These are phyloP conservation scores for Nibea coibor DNA, from an alignment of 2,113 vertebrate genomes.

Conservation along the genomic window DNA sequence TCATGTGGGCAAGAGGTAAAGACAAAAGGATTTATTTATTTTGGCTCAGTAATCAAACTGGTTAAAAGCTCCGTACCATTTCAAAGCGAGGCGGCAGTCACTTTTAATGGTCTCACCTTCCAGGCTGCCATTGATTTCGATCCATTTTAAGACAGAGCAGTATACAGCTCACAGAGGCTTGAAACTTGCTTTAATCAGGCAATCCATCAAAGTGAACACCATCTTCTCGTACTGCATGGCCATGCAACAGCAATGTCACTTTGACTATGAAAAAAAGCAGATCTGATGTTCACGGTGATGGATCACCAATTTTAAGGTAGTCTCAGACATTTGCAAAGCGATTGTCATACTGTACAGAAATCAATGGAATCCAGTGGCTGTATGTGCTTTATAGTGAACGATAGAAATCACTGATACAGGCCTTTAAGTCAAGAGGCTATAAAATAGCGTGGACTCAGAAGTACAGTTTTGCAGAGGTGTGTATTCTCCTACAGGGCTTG, in stretches of 20 bases:
- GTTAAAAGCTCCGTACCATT: background rate
- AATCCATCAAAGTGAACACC: slow-evolving; percentile 46
- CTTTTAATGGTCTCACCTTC: background rate
- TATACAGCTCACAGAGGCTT: background rate
- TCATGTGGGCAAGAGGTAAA: background rate
- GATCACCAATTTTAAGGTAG: slow-evolving; percentile 32
- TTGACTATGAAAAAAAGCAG: slow-evolving; percentile 36
- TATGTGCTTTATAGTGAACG: background rate
- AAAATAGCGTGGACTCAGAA: background rate
- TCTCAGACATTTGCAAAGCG: slow-evolving; percentile 23
- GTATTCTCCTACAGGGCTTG: slow-evolving; percentile 32
- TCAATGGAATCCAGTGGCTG: slow-evolving; percentile 4
- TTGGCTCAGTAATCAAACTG: background rate
- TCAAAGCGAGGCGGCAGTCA: background rate
- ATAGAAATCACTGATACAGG: background rate
- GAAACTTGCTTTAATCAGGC: slow-evolving; percentile 13
- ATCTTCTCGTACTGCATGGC: slow-evolving; percentile 1
- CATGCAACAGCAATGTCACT: slow-evolving; percentile 23
- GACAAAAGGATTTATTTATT: background rate
- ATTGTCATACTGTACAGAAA: slow-evolving; percentile 1
- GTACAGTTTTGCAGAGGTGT: slow-evolving; percentile 10
- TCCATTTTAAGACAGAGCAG: background rate
- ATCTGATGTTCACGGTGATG: slow-evolving; percentile 29
- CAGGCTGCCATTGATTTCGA: slow-evolving; percentile 1
- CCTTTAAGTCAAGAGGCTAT: background rate